Conservation (phyloP, 2,888 invertebrate genomes). For the Deilephila porcellus region DNA sequence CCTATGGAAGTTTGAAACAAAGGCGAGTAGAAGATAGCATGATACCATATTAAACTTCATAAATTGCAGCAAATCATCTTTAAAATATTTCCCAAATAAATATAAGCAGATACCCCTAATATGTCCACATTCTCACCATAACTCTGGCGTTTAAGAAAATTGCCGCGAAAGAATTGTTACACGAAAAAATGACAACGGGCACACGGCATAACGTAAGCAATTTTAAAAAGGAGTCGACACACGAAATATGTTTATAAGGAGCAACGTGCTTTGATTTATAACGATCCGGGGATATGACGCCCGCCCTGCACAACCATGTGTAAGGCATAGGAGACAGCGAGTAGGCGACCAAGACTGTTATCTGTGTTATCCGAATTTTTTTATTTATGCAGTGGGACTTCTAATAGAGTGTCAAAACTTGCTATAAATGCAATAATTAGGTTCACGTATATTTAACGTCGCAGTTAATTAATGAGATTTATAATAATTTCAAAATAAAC, state of each 20-base stretch:
- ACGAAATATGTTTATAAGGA: constrained; percentile 80
- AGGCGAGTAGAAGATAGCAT: too few relatives aligned
- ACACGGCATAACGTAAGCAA: constrained; percentile 56
- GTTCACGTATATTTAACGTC: too few relatives aligned
- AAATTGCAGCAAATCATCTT: too few relatives aligned
- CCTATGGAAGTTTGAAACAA: too few relatives aligned
- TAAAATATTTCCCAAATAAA: background rate
- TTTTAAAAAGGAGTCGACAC: constrained; percentile 73
- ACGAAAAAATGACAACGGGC: constrained; percentile 11
- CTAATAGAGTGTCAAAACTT: too few relatives aligned
- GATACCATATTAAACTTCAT: too few relatives aligned
- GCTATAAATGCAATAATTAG: too few relatives aligned
- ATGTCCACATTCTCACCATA: constrained; percentile 14
- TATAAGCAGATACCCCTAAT: background rate
- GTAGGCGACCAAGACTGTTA: background rate
- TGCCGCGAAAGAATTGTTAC: background rate
- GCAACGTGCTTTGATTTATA: constrained; percentile 80
- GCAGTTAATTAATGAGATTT: too few relatives aligned
- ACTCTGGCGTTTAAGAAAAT: constrained; percentile 12
- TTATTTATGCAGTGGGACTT: too few relatives aligned
- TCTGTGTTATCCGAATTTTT: too few relatives aligned
- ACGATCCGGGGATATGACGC: constrained; percentile 62
- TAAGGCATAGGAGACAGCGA: constrained; percentile 40
- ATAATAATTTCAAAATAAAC: too few relatives aligned
- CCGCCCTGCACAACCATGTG: constrained; percentile 40